Evolutionary conservation across 2,797 vertebrate species (phyloP).

Genomic region (Cossypha dichroa): DNA sequence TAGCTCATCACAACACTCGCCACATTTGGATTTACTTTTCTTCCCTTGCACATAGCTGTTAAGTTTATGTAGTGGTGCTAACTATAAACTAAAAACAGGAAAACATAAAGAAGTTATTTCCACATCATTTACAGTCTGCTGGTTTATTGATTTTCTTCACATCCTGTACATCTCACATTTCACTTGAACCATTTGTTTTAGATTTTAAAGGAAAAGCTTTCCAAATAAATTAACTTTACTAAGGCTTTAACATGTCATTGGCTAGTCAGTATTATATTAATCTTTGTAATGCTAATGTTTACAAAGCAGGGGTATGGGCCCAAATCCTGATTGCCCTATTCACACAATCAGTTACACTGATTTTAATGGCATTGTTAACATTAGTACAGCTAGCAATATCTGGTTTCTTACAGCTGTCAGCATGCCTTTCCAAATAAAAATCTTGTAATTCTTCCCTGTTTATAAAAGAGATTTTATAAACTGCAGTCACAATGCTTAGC

Average conservation of each 20-base stretch:
- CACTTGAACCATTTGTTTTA: constrained; percentile 24
- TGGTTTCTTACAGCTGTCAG: neutral
- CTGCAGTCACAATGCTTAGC: neutral
- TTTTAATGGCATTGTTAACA: constrained; percentile 11
- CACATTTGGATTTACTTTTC: neutral
- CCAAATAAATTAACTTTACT: constrained; percentile 23
- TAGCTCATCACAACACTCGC: neutral
- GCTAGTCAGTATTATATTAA: neutral
- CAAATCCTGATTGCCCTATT: neutral
- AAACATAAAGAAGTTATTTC: constrained; percentile 46
- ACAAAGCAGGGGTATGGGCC: neutral
- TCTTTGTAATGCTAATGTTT: neutral
- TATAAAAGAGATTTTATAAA: neutral
- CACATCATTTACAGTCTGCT: constrained; percentile 20
- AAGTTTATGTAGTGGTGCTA: neutral
- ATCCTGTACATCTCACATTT: neutral
- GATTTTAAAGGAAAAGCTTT: constrained; percentile 17
- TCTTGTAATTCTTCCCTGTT: neutral
- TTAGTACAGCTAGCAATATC: neutral
- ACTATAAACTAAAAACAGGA: constrained; percentile 7
- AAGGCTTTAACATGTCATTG: constrained; percentile 4
- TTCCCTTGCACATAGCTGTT: neutral
- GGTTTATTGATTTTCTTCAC: constrained; percentile 47
- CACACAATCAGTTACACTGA: neutral
- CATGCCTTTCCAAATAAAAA: neutral